Conservation (phyloP, 2,113 vertebrate species). For the Dunckerocampus dactyliophorus region DNA sequence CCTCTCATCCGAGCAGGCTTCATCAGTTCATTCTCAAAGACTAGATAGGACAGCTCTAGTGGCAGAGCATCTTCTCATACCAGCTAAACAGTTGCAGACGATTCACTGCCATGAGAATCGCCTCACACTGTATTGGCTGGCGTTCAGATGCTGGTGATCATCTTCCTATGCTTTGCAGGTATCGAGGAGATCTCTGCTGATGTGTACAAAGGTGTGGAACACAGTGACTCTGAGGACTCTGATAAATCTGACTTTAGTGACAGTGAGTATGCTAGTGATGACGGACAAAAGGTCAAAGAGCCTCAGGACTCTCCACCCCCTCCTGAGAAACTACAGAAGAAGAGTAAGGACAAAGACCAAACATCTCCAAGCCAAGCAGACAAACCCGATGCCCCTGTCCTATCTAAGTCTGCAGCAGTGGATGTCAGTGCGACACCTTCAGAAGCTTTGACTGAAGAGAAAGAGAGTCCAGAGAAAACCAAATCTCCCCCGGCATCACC, state of each 20-base stretch:
- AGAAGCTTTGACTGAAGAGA: conserved; percentile 73
- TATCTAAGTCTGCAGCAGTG: conserved; percentile 20
- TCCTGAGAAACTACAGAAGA: conserved; percentile 67
- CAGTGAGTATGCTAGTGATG: conserved; percentile 87
- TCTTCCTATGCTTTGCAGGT: conserved; percentile 71
- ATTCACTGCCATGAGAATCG: no score
- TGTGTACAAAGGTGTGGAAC: conserved; percentile 88
- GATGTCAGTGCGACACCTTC: conserved; percentile 11
- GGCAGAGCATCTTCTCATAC: no score
- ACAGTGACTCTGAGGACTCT: conserved; percentile 94
- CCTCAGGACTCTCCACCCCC: conserved; percentile 71
- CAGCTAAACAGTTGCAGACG: no score
- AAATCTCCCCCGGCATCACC: conserved; percentile 69
- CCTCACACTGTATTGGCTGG: neutral
- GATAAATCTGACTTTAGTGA: conserved; percentile 96
- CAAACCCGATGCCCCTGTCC: conserved; percentile 61
- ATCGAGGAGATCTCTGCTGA: conserved; percentile 96
- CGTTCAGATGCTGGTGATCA: neutral
- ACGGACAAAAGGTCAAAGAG: conserved; percentile 85
- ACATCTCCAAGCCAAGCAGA: conserved; percentile 64
- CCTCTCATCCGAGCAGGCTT: no score
- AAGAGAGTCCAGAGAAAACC: conserved; percentile 78
- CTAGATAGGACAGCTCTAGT: no score
- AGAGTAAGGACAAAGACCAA: conserved; percentile 75
- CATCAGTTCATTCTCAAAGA: no score